Percentiles rank a stretch among this genome's conserved stretches.
Evolutionary conservation across 2,113 vertebrate species (phyloP).

Genomic region (Hydrolagus affinis): DNA sequence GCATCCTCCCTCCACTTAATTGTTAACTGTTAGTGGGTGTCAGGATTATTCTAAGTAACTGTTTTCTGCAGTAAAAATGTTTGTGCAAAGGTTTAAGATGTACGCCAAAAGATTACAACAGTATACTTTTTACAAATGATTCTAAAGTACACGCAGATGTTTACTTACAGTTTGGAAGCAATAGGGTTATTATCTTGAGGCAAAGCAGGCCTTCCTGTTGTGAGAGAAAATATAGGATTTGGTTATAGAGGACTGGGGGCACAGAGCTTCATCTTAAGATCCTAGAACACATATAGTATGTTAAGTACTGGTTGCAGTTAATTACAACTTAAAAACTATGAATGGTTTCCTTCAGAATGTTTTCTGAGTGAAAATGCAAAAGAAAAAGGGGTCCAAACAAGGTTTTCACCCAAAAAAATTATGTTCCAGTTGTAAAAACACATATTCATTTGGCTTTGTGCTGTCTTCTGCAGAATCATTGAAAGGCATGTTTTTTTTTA

Average conservation of each 20-base stretch:
- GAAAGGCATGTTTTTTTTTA: background rate
- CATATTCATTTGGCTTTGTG: background rate
- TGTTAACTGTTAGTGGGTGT: background rate
- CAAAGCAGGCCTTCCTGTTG: background rate
- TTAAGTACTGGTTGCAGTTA: too few species aligned
- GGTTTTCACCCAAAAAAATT: background rate
- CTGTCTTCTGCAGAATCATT: background rate
- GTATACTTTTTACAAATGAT: background rate
- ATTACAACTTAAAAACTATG: too few species aligned
- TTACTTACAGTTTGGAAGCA: background rate
- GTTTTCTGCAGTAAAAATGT: background rate
- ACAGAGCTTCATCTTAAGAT: background rate
- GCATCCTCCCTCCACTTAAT: background rate
- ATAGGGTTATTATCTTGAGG: background rate
- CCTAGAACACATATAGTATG: background rate
- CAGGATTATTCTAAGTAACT: background rate
- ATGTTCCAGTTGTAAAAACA: too few species aligned
- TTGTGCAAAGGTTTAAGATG: background rate
- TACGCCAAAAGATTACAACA: background rate
- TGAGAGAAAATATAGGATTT: background rate
- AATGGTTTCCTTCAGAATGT: too few species aligned
- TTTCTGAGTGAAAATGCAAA: too few species aligned
- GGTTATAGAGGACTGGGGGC: background rate
- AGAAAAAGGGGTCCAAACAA: too few species aligned
- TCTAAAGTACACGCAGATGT: background rate